Percentiles rank a stretch among this genome's conserved stretches.
phyloP scores from a whole-genome alignment of 2,797 vertebrate species.

The Todus mexicanus region DNA sequence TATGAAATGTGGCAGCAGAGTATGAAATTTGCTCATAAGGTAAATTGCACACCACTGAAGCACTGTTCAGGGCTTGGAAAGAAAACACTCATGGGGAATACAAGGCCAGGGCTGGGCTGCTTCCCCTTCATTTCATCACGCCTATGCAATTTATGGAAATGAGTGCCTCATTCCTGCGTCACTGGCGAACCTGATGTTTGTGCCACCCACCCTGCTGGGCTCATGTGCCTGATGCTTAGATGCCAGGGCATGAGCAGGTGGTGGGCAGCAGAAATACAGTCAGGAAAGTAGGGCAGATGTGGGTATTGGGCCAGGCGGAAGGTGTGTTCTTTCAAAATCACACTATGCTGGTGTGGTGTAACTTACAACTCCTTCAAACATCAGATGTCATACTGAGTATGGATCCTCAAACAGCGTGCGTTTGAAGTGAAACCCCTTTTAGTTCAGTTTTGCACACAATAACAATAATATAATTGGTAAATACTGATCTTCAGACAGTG shows the following conservation, averaged over 20 bases:
- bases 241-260: neutral
- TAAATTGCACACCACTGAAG: accelerated
- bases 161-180: accelerated
- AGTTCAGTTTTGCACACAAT: neutral
- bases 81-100: neutral
- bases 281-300: neutral
- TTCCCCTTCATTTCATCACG: neutral
- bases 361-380: neutral
- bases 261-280: neutral
- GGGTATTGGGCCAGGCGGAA: neutral
- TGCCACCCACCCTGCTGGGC: neutral
- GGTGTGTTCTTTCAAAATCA: neutral
- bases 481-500: neutral
- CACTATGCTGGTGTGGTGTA: neutral
- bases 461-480: neutral
- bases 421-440: neutral
- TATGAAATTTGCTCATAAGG: neutral
- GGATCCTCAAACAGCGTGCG: neutral
- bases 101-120: neutral
- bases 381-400: neutral
- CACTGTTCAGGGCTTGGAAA: neutral
- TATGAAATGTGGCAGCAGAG: neutral
- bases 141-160: neutral
- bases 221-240: accelerated
- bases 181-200: accelerated